phyloP scores from a whole-genome alignment of 2,113 vertebrate genomes.

The Microcebus griseorufus region DNA sequence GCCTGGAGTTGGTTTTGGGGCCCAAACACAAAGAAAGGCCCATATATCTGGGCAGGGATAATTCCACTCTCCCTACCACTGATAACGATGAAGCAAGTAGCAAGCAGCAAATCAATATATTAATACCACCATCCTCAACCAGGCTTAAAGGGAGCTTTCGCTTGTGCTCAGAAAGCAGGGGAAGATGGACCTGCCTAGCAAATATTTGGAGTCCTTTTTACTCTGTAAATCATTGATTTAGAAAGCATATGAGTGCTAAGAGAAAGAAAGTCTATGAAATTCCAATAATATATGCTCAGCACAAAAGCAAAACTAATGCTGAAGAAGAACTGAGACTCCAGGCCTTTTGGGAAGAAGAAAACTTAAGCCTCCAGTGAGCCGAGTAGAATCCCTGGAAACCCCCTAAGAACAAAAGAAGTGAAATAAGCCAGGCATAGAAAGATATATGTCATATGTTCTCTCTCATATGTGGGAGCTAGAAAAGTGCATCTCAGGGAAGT shows the following conservation, averaged over 20 bases:
- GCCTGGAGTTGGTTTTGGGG: constrained; percentile 71
- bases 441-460: neutral
- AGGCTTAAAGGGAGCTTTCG: constrained; percentile 57
- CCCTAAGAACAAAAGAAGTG: neutral
- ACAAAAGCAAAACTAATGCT: constrained; percentile 43
- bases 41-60: constrained; percentile 36
- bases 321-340: neutral
- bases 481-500: neutral
- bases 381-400: neutral
- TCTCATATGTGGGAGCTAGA: neutral
- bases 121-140: neutral
- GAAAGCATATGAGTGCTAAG: constrained; percentile 45
- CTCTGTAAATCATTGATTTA: constrained; percentile 73
- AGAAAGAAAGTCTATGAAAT: constrained; percentile 64
- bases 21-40: constrained; percentile 59
- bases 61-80: constrained; percentile 51
- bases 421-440: neutral
- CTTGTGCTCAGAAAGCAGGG: constrained; percentile 31
- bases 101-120: constrained; percentile 66
- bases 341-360: neutral
- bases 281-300: constrained; percentile 2
- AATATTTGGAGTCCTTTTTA: constrained; percentile 56
- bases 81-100: constrained; percentile 16
- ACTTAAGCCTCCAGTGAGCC: neutral
- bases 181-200: constrained; percentile 38